A percentile compares a stretch with the other conserved stretches of the same genome.
Conservation (phyloP, 2,797 vertebrate genomes). For the Chelon auratus region DNA sequence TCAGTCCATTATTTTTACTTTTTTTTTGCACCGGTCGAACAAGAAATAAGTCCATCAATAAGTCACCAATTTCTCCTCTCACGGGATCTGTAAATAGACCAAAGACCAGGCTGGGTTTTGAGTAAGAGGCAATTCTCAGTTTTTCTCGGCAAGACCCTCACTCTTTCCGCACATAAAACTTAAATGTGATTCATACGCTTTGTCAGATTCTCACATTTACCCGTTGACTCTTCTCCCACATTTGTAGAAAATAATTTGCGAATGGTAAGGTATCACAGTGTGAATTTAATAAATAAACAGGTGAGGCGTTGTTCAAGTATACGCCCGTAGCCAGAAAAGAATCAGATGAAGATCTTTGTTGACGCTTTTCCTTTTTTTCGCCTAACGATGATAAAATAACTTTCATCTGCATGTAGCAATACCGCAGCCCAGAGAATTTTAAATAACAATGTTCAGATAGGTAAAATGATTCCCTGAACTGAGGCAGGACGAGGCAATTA, state of each 20-base stretch:
- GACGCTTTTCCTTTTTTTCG: neutral
- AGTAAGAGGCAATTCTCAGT: neutral
- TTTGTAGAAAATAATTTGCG: neutral
- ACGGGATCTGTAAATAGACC: neutral
- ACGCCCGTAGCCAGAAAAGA: neutral
- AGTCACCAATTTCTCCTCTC: neutral
- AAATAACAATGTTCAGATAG: slow-evolving; percentile 15
- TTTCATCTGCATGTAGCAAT: slow-evolving; percentile 1
- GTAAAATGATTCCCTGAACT: slow-evolving; percentile 19
- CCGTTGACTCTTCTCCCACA: neutral
- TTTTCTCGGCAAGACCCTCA: neutral
- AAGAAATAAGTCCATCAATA: too few species aligned
- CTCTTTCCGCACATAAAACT: neutral
- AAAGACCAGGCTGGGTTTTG: neutral
- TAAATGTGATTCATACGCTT: neutral
- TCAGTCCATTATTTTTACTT: too few species aligned
- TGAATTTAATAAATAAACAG: slow-evolving; percentile 8
- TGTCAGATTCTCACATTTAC: neutral
- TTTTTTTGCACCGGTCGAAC: too few species aligned
- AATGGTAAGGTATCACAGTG: neutral
- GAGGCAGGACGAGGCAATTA: slow-evolving; percentile 13
- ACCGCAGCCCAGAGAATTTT: slow-evolving; percentile 2
- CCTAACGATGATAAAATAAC: neutral
- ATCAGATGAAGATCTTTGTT: neutral
- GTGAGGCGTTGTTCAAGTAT: neutral